Percentiles rank a stretch among this genome's conserved stretches.
Conservation (phyloP, 2,888 invertebrate genomes). For the Zelleria hepariella region DNA sequence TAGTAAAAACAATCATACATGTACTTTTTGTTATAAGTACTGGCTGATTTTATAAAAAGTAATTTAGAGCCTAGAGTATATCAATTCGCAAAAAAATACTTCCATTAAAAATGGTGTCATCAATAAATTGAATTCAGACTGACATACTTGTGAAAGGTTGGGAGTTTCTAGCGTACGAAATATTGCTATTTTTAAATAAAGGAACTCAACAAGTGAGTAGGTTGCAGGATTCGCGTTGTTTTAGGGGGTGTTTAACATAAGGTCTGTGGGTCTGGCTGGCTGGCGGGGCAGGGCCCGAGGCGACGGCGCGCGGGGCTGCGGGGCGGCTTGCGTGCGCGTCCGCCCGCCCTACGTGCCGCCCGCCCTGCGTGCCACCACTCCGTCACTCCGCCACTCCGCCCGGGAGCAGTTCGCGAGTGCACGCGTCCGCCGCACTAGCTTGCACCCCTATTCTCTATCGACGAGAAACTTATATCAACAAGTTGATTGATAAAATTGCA, state of each 20-base stretch:
- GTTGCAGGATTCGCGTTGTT: too few species aligned
- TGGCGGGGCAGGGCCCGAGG: neutral
- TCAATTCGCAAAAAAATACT: too few species aligned
- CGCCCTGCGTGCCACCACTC: neutral
- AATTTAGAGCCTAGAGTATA: too few species aligned
- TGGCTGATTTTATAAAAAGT: too few species aligned
- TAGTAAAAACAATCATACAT: too few species aligned
- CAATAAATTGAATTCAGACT: too few species aligned
- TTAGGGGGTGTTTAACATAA: neutral
- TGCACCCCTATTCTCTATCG: constrained; percentile 11
- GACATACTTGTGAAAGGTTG: too few species aligned
- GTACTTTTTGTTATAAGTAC: too few species aligned
- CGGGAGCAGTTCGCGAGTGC: constrained; percentile 21
- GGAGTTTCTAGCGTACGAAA: too few species aligned
- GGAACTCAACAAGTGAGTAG: too few species aligned
- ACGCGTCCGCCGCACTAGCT: constrained; percentile 16
- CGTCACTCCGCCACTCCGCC: neutral
- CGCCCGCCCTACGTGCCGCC: constrained; percentile 5
- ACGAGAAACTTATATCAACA: neutral
- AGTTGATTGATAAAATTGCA: neutral
- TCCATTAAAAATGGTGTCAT: too few species aligned
- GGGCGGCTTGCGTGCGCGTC: constrained; percentile 3
- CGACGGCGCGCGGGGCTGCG: constrained; percentile 4
- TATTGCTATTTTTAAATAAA: too few species aligned
- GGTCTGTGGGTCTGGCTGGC: neutral